Evolutionary conservation across 2,888 invertebrate species (phyloP).

Genomic region (Macropis europaea): DNA sequence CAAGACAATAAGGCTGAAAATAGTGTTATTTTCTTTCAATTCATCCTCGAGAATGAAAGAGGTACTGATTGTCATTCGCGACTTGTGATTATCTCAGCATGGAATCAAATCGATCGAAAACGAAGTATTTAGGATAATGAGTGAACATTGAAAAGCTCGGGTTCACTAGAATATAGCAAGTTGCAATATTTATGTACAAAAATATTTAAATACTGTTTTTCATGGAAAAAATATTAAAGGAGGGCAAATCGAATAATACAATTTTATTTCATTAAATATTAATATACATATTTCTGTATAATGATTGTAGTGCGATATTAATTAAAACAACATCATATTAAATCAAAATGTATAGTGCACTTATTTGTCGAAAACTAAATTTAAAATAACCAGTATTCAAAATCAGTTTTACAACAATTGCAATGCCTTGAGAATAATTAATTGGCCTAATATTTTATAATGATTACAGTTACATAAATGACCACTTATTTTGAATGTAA

Average conservation of each 20-base stretch:
- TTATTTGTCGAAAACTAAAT: too few relatives aligned
- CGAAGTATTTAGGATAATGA: constrained; percentile 17
- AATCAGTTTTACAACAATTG: too few relatives aligned
- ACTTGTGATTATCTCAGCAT: constrained; percentile 40
- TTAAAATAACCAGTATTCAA: too few relatives aligned
- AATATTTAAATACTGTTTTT: not conserved
- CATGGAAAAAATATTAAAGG: not conserved
- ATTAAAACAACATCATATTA: too few relatives aligned
- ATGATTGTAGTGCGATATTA: not conserved
- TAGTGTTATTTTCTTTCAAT: not conserved
- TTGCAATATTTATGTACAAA: not conserved
- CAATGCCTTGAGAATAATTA: too few relatives aligned
- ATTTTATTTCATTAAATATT: not conserved
- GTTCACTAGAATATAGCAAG: not conserved
- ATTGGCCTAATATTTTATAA: too few relatives aligned
- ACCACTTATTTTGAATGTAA: too few relatives aligned
- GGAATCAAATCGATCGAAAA: constrained; percentile 22
- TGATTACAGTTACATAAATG: too few relatives aligned
- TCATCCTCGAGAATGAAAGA: constrained; percentile 22
- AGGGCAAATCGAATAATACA: too few relatives aligned
- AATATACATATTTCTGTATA: not conserved
- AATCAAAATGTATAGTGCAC: too few relatives aligned
- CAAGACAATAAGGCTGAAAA: not conserved
- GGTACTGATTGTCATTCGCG: constrained; percentile 35
- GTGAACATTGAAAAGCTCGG: not conserved